These are phyloP conservation scores for Lonchura striata DNA, from an alignment of 2,113 vertebrate species.

Conservation along the genomic window DNA sequence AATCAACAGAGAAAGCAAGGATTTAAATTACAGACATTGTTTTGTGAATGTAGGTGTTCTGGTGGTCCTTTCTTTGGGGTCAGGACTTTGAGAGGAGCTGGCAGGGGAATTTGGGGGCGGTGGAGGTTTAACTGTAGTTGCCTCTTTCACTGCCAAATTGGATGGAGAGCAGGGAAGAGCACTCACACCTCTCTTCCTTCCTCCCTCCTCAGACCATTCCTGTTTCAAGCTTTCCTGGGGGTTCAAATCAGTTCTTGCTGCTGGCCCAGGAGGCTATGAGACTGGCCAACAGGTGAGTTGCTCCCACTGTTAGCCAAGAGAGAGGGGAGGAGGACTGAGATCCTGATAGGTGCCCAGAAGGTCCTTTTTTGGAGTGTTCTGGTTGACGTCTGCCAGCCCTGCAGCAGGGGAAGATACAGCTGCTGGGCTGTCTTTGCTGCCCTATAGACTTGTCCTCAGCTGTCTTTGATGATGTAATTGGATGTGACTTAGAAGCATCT, in stretches of 20 bases:
- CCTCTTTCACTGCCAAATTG: neutral
- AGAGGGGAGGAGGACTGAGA: neutral
- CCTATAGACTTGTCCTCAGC: neutral
- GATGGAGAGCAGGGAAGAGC: neutral
- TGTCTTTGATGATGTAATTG: neutral
- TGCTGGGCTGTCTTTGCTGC: neutral
- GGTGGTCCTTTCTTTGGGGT: neutral
- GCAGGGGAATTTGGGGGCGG: neutral
- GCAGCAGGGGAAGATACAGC: neutral
- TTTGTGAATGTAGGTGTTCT: neutral
- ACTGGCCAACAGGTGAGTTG: conserved; percentile 83
- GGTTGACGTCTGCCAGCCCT: neutral
- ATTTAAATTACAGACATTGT: neutral
- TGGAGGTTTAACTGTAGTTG: neutral
- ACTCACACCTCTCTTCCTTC: neutral
- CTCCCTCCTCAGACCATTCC: conserved; percentile 73
- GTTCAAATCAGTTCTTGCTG: conserved; percentile 61
- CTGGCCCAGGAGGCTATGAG: conserved; percentile 78
- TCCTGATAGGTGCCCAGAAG: neutral
- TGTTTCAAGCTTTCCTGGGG: conserved; percentile 19
- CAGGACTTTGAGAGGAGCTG: neutral
- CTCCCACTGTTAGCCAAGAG: rapidly evolving
- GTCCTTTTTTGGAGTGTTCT: neutral
- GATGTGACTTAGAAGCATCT: neutral
- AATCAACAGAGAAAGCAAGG: neutral